Evolutionary conservation across 92 coral and sea anemone species (phyloP).

Genomic region (Siderastrea siderea): DNA sequence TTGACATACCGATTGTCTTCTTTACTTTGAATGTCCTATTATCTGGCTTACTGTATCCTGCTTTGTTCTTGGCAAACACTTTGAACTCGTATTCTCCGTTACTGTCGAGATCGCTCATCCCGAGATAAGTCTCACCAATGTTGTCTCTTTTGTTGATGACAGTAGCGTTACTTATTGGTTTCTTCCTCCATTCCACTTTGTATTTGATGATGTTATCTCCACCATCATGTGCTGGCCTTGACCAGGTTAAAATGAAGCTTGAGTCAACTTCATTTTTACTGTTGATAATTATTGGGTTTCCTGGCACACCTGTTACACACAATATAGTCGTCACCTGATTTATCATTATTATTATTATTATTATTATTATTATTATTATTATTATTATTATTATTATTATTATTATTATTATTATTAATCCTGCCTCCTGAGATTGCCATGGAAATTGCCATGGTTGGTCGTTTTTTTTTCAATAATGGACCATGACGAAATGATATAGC

Average conservation of each 20-base stretch:
- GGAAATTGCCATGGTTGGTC: too few species aligned
- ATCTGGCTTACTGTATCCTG: constrained; percentile 51
- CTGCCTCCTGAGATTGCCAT: too few species aligned
- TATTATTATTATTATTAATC: too few species aligned
- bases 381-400: too few species aligned
- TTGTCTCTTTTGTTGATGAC: background rate
- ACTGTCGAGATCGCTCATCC: constrained; percentile 28
- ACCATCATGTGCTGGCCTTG: constrained; percentile 54
- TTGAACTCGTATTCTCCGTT: constrained; percentile 48
- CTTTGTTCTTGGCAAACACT: constrained; percentile 47
- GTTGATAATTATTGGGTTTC: constrained; percentile 58
- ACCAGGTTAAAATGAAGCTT: constrained; percentile 57
- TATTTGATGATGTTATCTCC: constrained; percentile 44
- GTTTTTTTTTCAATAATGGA: too few species aligned
- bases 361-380: too few species aligned
- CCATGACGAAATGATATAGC: background rate
- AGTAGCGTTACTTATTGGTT: background rate
- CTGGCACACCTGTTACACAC: constrained; percentile 54
- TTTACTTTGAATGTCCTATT: constrained; percentile 40
- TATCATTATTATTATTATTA: too few species aligned
- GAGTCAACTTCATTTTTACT: background rate
- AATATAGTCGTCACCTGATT: background rate
- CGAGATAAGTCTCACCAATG: background rate
- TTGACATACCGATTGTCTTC: background rate
- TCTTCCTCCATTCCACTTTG: constrained; percentile 59